Conservation (phyloP, 2,797 vertebrate genomes). For the Rhabdomys pumilio region DNA sequence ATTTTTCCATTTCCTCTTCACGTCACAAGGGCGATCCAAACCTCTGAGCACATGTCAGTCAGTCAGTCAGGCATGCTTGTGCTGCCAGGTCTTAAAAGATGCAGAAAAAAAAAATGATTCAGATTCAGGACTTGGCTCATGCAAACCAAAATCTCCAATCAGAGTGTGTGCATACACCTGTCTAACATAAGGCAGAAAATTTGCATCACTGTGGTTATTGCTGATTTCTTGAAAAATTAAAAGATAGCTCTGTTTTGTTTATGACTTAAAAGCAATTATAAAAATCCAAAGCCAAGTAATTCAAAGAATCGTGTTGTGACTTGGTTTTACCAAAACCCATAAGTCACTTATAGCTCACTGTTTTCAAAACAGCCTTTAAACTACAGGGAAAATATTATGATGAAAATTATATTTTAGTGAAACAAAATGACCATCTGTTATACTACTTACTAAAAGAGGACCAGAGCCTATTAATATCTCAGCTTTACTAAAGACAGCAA, state of each 20-base stretch:
- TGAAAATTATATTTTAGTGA: slow-evolving; percentile 80
- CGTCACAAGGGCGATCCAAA: slow-evolving; percentile 69
- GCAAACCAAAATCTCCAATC: slow-evolving; percentile 67
- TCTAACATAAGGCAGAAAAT: not conserved
- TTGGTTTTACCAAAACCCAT: slow-evolving; percentile 72
- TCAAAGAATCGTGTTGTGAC: slow-evolving; percentile 4
- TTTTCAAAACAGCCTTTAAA: slow-evolving; percentile 70
- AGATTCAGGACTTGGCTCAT: slow-evolving; percentile 54
- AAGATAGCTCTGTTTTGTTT: not conserved
- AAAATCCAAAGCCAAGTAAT: slow-evolving; percentile 1
- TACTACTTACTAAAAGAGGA: slow-evolving; percentile 66
- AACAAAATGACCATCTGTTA: slow-evolving; percentile 73
- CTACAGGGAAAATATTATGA: slow-evolving; percentile 75
- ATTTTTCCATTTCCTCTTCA: slow-evolving; percentile 68
- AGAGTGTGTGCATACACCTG: not conserved
- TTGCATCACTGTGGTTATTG: slow-evolving; percentile 55
- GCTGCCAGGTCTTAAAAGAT: slow-evolving; percentile 68
- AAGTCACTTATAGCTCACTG: slow-evolving; percentile 50
- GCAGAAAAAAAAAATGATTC: slow-evolving; percentile 60
- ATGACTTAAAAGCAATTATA: slow-evolving; percentile 24
- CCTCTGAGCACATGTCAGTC: slow-evolving; percentile 49
- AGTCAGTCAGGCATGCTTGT: slow-evolving; percentile 70
- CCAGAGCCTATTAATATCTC: slow-evolving; percentile 78
- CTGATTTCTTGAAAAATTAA: slow-evolving; percentile 64
- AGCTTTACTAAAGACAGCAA: slow-evolving; percentile 79